A percentile compares a stretch with the other conserved stretches of the same genome.
phyloP scores from a whole-genome alignment of 2,113 vertebrate species.

The Dendrocopos noguchii region DNA sequence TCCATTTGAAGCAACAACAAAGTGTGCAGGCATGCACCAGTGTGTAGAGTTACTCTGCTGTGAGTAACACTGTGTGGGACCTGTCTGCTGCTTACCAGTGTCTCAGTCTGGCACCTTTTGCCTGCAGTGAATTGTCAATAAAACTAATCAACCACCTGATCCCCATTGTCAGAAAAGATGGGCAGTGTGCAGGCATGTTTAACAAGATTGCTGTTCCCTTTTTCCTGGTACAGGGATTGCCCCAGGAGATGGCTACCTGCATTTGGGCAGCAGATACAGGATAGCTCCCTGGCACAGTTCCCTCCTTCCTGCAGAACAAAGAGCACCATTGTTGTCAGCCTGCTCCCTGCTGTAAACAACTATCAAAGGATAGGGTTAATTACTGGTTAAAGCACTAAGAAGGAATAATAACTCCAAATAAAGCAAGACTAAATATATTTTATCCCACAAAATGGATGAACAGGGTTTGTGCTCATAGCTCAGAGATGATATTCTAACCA shows the following conservation, averaged over 20 bases:
- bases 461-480: not conserved
- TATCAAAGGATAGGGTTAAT: slow-evolving; percentile 8
- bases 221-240: not conserved
- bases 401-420: slow-evolving; percentile 33
- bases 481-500: slow-evolving; percentile 1
- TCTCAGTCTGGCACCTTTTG: not conserved
- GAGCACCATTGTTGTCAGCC: slow-evolving; percentile 1
- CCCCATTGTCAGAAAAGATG: not conserved
- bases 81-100: not conserved
- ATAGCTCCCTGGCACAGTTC: not conserved
- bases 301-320: slow-evolving; percentile 4
- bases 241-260: not conserved
- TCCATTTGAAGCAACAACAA: not conserved
- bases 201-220: not conserved
- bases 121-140: not conserved
- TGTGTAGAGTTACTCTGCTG: not conserved
- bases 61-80: not conserved
- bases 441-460: slow-evolving; percentile 34
- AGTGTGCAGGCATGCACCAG: not conserved
- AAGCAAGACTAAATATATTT: slow-evolving; percentile 44
- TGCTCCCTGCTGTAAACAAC: not conserved
- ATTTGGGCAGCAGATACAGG: not conserved
- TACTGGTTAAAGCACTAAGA: not conserved
- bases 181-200: not conserved
- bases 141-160: not conserved